Evolutionary conservation across 2,888 invertebrate species (phyloP), one percentile per base, ranked within the genome.

Genomic region (Macrosoma leucophasiata): DNA sequence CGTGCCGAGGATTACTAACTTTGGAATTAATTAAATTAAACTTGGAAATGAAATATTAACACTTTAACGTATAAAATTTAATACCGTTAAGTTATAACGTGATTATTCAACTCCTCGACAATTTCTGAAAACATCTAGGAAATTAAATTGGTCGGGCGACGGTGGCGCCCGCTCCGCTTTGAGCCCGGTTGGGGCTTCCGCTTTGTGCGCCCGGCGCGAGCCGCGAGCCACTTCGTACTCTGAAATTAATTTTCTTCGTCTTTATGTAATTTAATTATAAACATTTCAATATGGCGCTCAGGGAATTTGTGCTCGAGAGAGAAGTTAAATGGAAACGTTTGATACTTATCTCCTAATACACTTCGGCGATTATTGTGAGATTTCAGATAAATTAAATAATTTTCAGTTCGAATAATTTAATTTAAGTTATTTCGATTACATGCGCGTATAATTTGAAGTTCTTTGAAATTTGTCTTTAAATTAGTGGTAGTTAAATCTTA

Each of bases 181-280:
- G 73, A 71, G 69, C 52, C n/a, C n/a, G n/a, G n/a, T n/a, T n/a
- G 58, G 48, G 56, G 66, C 63, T 64, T 71, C 68, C 69, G 73
- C 78, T 75, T 76, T 78, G 34, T 74, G 68, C 71, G 60, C 60
- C 55, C 51, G 48, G 50, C 48, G 50, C 52, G 51, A 32, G 51
- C 52, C 62, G 71, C 70, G 69, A 70, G 76, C 79, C 81, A 82
- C 81, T 82, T 77, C 71, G 75, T 71, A 67, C 73, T 72, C 74
- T 73, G 82, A 84, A 84, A 84, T 84, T 84, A 84, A 84, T 84
- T 84, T 84, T 82, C 79, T 84, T 82, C 84, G 82, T 82, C 84
- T 82, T 84, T 84, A 84, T 84, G 81, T 84, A 84, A 84, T 84
- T 84, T 81, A 84, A 84, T 84, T 84, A 84, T 84, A 84, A 84